phyloP scores from a whole-genome alignment of 2,113 vertebrate species.

The Zapornia atra region DNA sequence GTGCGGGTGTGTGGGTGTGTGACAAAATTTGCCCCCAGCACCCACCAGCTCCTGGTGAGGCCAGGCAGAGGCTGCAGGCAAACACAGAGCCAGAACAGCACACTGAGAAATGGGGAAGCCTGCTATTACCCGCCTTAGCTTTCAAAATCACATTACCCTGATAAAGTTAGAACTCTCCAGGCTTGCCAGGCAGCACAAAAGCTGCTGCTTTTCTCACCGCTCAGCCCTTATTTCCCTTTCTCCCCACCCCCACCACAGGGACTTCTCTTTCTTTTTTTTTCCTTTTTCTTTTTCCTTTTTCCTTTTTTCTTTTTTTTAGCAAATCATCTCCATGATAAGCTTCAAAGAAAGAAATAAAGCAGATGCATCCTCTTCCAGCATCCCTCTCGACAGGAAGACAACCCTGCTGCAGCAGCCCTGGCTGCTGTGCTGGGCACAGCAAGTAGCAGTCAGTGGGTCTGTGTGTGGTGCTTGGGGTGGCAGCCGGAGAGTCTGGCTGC shows the following conservation, averaged over 20 bases:
- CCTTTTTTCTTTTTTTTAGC: not conserved
- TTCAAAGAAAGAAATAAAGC: not conserved
- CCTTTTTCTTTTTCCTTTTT: not conserved
- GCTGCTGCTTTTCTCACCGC: not conserved
- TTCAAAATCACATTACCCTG: not conserved
- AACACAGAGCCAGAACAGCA: not conserved
- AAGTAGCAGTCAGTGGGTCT: not conserved
- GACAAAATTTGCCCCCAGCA: not conserved
- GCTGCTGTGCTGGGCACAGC: not conserved
- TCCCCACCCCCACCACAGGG: too few species aligned
- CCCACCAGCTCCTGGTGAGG: not conserved
- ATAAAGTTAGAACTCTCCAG: not conserved
- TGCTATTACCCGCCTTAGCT: not conserved
- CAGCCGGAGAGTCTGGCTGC: not conserved
- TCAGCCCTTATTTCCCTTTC: not conserved
- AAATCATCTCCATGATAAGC: not conserved
- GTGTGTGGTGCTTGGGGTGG: not conserved
- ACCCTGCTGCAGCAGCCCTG: rapidly evolving
- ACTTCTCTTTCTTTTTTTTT: not conserved
- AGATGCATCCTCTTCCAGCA: not conserved
- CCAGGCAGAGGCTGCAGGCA: not conserved
- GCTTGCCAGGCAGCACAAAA: not conserved
- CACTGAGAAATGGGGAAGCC: not conserved
- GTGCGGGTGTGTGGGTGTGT: too few species aligned
- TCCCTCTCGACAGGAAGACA: rapidly evolving